Base-by-base conservation (phyloP, 2,888 invertebrate genomes). In the Dicyrtomina minuta region DNA sequence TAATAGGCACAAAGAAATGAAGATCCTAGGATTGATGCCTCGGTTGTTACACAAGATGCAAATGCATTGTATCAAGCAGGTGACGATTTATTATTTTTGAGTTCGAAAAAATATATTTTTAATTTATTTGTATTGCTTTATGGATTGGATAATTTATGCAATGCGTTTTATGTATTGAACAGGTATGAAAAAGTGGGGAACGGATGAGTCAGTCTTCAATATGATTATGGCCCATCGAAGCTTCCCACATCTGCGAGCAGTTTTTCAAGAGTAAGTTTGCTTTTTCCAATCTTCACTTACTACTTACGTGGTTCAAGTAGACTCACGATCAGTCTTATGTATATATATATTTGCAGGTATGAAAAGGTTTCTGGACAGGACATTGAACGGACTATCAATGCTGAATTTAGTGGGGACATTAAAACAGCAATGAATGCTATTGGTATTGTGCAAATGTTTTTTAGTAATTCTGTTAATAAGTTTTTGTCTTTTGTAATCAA, bases 171-270 rank as follows among this genome's bases (percentile, higher is more conserved):
- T n/a, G n/a, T n/a, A n/a, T n/a, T n/a, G n/a, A n/a, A 41, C 55
- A 86, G 86, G 87, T 41, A 86, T 86, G 79, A 80, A 89, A 27
- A 88, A 91, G 82, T 91, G 90, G 64, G 93, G 94, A 66, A 94
- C 94, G 0, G 93, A 93, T 81, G 93, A 93, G 82, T 91, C 91
- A 0, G 86, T 87, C 62, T 93, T 96, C 84, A 92, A 93, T 82
- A 87, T 89, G 75, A 87, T 94, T 66, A 85, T 96, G 58, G 91
- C 91, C 77, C 89, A 91, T 68, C 88, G 93, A 80, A 94, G 93
- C 78, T 94, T 91, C 82, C 91, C 92, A 80, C 96, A 96, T 81
- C 84, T 96, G 77, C 87, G 92, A 80, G 88, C 88, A 83, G 85
- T 88, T 82, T 92, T 94, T 82, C 86, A 90, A 70, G 93, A 94